Base-by-base conservation (phyloP, 2,113 vertebrate species). In the Phalacrocorax carbo region DNA sequence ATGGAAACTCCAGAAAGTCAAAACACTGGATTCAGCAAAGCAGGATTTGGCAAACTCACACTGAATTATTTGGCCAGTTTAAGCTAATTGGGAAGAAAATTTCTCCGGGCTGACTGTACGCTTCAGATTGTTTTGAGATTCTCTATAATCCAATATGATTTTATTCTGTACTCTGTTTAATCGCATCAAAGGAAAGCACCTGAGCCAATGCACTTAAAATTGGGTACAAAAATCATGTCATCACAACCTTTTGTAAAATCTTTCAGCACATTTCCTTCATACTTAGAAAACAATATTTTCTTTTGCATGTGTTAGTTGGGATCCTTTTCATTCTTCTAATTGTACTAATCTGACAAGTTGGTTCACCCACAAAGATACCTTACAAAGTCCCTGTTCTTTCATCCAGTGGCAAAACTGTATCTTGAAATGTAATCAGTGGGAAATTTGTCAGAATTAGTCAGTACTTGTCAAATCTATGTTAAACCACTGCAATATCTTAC, bases 381-480 rank as follows among this genome's bases (percentile, higher is more conserved):
- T 69, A 36, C 6, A 79, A 75, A 81, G 27, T 76, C 54, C 18
- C 19, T 29, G 42, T 93, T 93, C 69, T 78, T 79, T 54, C 15
- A 65, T 68, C 14, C 36, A 58, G 46, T 27, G n/a, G 42, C 17
- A 92, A 79, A 82, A 85, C 38, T 90, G 18, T 82, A 32, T 93
- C 86, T 92, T 93, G 62, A 94, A 89, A 86, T 78, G 57, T 68
- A 85, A 95, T 64, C 49, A 89, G 42, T 80, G 16, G 62, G 68
- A 78, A 84, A 76, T 75, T 12, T 85, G 44, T 84, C 66, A 72
- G 38, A 23, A 75, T 91, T 84, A 72, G 34, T 51, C 36, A 69
- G 69, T 83, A 52, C 44, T 55, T 69, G 58, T 68, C 52, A 94
- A 92, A 93, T 75, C 6, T 66, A 6, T 48, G 23, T 78, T 75